These are phyloP conservation scores for Dipodomys ordii DNA, from an alignment of 2,113 vertebrate genomes.

Conservation along the genomic window DNA sequence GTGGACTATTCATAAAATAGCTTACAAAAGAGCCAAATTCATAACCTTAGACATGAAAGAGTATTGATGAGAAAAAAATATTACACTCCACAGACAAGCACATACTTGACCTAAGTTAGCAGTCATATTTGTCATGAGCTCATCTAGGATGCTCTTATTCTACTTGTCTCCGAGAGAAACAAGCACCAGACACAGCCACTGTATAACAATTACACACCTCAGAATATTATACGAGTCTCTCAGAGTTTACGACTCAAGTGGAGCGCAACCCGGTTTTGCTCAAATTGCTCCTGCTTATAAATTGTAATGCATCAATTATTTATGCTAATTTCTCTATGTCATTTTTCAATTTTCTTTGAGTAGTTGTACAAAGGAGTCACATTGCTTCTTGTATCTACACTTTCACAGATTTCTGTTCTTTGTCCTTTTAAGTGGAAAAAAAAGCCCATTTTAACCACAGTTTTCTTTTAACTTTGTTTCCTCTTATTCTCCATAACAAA, in stretches of 20 bases:
- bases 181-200: background rate
- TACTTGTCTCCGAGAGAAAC: background rate
- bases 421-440: background rate
- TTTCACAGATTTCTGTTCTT: background rate
- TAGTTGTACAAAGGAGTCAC: no score
- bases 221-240: background rate
- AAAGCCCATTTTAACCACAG: background rate
- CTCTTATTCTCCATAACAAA: background rate
- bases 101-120: background rate
- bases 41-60: background rate
- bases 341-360: no score
- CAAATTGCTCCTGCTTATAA: background rate
- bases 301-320: no score
- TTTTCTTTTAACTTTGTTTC: slow-evolving; percentile 7
- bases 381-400: background rate
- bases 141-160: background rate
- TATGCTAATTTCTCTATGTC: no score
- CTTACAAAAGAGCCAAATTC: background rate
- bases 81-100: background rate
- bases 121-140: background rate
- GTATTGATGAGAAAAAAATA: background rate
- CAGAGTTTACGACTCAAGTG: background rate
- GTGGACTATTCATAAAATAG: background rate
- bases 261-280: background rate
- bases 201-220: background rate